phyloP scores from a whole-genome alignment of 2,113 vertebrate species.

The Coregonus clupeaformis region DNA sequence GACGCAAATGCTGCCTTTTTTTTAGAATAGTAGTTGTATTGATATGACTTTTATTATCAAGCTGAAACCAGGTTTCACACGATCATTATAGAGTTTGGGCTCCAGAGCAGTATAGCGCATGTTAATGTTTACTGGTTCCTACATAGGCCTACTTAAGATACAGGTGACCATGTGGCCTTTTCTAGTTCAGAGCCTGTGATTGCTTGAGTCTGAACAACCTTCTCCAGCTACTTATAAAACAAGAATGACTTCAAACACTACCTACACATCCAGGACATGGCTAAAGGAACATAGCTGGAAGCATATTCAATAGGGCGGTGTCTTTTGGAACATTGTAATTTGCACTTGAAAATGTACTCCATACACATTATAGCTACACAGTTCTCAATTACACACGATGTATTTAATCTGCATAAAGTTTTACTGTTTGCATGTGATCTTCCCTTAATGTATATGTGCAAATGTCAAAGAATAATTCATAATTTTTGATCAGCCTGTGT shows the following conservation, averaged over 20 bases:
- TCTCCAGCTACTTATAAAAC: constrained; percentile 17
- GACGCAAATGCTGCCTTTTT: constrained; percentile 20
- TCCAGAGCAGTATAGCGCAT: constrained; percentile 47
- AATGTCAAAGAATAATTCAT: constrained; percentile 46
- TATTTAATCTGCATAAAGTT: constrained; percentile 16
- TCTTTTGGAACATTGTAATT: constrained; percentile 37
- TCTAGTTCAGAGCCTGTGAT: constrained; percentile 58
- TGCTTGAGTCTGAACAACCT: constrained; percentile 18
- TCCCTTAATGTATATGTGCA: constrained; percentile 40
- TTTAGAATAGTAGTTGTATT: not conserved
- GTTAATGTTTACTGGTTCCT: constrained; percentile 54
- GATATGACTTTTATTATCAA: constrained; percentile 12
- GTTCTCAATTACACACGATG: not conserved
- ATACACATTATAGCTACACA: not conserved
- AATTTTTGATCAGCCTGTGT: constrained; percentile 55
- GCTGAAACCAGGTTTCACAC: constrained; percentile 27
- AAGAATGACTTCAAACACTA: constrained; percentile 25
- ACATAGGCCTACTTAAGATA: constrained; percentile 27
- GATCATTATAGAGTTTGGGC: not conserved
- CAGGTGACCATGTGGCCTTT: constrained; percentile 55
- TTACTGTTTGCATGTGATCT: constrained; percentile 61
- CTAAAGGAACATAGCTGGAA: constrained; percentile 34
- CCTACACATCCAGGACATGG: constrained; percentile 22
- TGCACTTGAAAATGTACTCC: constrained; percentile 44
- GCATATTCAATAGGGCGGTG: constrained; percentile 45